Conservation (phyloP, 2,888 invertebrate species). For the Caprella mutica region DNA sequence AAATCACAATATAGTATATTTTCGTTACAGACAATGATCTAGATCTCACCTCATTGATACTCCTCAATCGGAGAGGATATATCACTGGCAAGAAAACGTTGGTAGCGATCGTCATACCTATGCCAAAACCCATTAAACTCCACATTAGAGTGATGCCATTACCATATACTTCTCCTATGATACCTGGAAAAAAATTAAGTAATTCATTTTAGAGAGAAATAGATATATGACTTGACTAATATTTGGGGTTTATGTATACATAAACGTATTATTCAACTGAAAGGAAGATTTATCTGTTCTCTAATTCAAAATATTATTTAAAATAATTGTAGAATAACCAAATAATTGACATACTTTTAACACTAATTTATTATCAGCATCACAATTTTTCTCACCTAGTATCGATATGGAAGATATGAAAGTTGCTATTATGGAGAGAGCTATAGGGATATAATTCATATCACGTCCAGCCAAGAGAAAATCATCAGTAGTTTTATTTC, state of each 20-base stretch:
- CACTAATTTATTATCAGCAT: too few species aligned
- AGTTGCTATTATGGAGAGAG: slow-evolving; percentile 11
- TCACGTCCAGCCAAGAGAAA: slow-evolving; percentile 21
- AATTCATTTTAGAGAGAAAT: too few species aligned
- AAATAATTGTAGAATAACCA: too few species aligned
- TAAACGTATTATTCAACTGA: too few species aligned
- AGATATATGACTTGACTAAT: too few species aligned
- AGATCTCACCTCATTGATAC: slow-evolving; percentile 9
- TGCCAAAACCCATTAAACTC: background rate
- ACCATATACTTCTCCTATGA: slow-evolving; percentile 2
- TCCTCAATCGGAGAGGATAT: background rate
- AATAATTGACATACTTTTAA: too few species aligned
- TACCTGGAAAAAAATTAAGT: background rate
- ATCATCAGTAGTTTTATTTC: slow-evolving; percentile 14
- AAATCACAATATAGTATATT: too few species aligned
- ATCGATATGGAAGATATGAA: slow-evolving; percentile 1
- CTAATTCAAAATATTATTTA: too few species aligned
- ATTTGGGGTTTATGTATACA: too few species aligned
- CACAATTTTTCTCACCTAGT: background rate
- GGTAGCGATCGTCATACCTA: background rate
- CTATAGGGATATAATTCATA: slow-evolving; percentile 24
- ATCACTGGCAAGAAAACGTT: background rate
- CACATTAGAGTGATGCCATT: background rate
- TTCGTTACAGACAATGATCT: too few species aligned
- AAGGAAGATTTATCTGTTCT: too few species aligned